Base-by-base conservation (phyloP, 2,888 invertebrate genomes). In the Osedax fenrisi region DNA sequence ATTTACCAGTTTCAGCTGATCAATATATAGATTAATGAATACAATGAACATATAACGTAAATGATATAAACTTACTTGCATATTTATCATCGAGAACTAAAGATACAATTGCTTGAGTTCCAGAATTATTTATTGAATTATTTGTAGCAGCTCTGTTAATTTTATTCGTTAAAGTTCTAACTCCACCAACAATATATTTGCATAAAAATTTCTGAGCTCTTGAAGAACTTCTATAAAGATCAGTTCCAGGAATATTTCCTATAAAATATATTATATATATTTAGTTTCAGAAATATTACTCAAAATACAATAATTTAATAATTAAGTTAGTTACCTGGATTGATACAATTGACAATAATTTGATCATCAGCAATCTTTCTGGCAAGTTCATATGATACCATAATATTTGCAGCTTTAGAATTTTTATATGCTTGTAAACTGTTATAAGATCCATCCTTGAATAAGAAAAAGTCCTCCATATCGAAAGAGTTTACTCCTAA, bases 351-450 rank as follows among this genome's bases (percentile, higher is more conserved):
- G 69, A 77, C 78, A 3, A 78, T 78, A n/a, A 82, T 81, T 1
- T 78, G 79, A 1, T 80, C 77, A 1, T 79, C 81, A 27, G 81
- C 80, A 27, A 82, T 77, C 25, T 77, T 75, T 66, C 78, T 76
- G 22, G 80, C 78, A 68, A 82, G 75, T 69, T 81, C 80, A 72
- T 80, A 80, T 5, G 80, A 77, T 72, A 80, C 80, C 78, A 81
- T 77, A 17, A 82, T 69, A 72, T 80, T 80, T 26, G 80, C 80
- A 5, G 78, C 73, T 73, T 82, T 82, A 56, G 81, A 81, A 77
- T 82, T 81, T 77, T 81, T 82, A 78, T 82, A 82, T 2, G 80
- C 81, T 72, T 80, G 80, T 21, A 78, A 41, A 21, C 79, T 78
- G 68, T 69, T 79, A 77, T 79, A 82, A 2, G 79, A 77, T 2